phyloP scores from a whole-genome alignment of 2,113 vertebrate species.

The Rhabdornis inornatus region DNA sequence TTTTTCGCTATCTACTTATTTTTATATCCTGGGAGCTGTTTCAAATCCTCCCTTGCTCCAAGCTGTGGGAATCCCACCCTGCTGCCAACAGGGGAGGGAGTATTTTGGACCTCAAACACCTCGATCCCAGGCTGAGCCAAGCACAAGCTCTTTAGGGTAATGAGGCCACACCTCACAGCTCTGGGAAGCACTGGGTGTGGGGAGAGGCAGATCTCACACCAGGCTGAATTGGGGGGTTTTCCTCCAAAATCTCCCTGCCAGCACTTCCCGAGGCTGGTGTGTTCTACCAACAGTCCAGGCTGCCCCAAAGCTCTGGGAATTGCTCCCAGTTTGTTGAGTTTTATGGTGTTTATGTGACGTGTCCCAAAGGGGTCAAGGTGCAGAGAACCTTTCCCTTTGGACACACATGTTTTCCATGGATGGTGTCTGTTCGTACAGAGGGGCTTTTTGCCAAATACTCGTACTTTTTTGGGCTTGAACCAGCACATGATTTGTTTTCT shows the following conservation, averaged over 20 bases:
- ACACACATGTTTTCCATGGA: rapidly evolving
- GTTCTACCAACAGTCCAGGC: rapidly evolving
- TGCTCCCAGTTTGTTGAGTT: neutral
- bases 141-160: rapidly evolving
- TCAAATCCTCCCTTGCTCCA: neutral
- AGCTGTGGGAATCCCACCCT: neutral
- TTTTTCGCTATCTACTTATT: neutral
- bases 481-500: neutral
- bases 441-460: neutral
- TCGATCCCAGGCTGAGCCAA: rapidly evolving
- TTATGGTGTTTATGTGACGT: neutral
- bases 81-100: neutral
- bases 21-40: neutral
- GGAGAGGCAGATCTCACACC: neutral
- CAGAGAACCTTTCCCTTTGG: neutral
- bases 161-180: rapidly evolving
- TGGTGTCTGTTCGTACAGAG: neutral
- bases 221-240: neutral
- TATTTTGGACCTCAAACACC: neutral
- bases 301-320: neutral
- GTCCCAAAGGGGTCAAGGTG: neutral
- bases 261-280: rapidly evolving
- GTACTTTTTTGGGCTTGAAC: neutral
- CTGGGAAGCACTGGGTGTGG: too few species aligned
- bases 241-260: neutral